Conservation (phyloP, 2,888 invertebrate genomes). For the Lasioglossum calceatum region DNA sequence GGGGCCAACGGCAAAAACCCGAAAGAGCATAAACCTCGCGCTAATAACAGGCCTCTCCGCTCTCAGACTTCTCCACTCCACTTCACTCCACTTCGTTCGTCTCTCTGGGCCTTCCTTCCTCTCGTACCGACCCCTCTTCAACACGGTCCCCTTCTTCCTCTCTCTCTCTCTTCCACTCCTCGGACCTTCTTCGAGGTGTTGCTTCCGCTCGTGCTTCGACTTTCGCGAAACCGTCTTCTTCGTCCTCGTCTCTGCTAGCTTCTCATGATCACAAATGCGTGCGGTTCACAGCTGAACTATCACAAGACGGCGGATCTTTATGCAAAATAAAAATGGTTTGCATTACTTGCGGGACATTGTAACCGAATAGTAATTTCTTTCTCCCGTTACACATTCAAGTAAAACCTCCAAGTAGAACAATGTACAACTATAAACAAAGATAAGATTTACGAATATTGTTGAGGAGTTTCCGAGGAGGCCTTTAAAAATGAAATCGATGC, state of each 20-base stretch:
- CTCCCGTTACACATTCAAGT: no score
- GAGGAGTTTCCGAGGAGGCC: no score
- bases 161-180: conserved; percentile 1
- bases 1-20: conserved; percentile 82
- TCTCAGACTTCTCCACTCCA: conserved; percentile 74
- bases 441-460: neutral
- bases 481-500: neutral
- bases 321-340: no score
- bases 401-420: neutral
- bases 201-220: neutral
- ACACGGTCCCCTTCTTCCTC: conserved; percentile 35
- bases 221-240: neutral
- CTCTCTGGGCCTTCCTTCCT: conserved; percentile 61
- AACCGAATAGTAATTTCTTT: no score
- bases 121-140: conserved; percentile 39
- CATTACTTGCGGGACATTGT: no score
- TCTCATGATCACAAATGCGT: neutral
- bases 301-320: no score
- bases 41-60: conserved; percentile 84
- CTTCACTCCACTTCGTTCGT: conserved; percentile 76
- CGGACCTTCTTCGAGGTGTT: neutral
- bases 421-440: neutral
- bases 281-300: no score
- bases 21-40: conserved; percentile 84
- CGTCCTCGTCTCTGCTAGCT: neutral